These are phyloP conservation scores for Pyrocephalus nanus DNA, from an alignment of 2,797 vertebrate species.

Conservation along the genomic window DNA sequence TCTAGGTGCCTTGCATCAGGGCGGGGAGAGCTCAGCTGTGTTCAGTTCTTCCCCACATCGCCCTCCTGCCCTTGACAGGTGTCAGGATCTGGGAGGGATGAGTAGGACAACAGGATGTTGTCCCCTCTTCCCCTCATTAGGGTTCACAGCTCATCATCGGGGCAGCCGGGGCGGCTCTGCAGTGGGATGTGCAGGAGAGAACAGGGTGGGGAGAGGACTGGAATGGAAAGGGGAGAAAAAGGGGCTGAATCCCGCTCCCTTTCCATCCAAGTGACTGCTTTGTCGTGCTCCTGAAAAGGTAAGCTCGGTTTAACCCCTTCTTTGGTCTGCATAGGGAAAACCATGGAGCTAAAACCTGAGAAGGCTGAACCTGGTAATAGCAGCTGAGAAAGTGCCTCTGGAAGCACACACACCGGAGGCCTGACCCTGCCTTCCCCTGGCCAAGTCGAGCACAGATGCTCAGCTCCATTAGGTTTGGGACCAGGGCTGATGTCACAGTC, in stretches of 20 bases:
- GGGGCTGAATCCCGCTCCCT: background rate
- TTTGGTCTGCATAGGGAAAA: background rate
- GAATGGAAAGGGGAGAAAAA: background rate
- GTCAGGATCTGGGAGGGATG: background rate
- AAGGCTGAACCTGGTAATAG: background rate
- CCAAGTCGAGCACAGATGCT: background rate
- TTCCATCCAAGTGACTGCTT: background rate
- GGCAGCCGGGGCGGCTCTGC: background rate
- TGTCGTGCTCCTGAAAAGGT: background rate
- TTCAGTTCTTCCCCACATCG: background rate
- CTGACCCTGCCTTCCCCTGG: background rate
- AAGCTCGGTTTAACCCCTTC: background rate
- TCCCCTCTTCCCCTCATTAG: background rate
- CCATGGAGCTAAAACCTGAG: accelerated
- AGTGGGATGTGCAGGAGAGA: background rate
- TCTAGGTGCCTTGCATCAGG: background rate
- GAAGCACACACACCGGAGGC: background rate
- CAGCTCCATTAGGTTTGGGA: background rate
- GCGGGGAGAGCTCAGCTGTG: background rate
- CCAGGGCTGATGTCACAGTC: accelerated
- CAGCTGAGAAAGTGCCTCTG: background rate
- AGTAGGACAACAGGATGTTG: background rate
- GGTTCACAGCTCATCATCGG: background rate
- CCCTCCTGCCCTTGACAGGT: background rate
- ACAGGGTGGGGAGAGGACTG: background rate